Evolutionary conservation across 2,888 invertebrate species (phyloP).

Genomic region (Catocala sponsa): DNA sequence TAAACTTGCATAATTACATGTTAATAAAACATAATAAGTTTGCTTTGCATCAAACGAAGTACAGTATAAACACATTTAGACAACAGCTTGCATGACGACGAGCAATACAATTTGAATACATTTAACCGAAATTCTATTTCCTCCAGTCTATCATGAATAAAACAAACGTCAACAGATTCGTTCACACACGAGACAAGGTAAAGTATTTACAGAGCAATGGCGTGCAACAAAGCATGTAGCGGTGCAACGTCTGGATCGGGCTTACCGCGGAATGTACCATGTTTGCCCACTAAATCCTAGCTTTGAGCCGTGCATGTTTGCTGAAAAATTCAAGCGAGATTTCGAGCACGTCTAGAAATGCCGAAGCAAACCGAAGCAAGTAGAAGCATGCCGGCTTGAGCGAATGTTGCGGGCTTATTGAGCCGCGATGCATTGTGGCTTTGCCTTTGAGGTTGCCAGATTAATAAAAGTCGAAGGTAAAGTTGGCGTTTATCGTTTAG

Average conservation of each 20-base stretch:
- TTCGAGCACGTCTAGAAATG: slow-evolving; percentile 41
- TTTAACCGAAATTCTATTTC: slow-evolving; percentile 19
- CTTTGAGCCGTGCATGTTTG: slow-evolving; percentile 54
- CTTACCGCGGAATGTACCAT: slow-evolving; percentile 50
- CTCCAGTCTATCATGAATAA: slow-evolving; percentile 40
- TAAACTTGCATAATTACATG: too few species aligned
- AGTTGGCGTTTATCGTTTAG: slow-evolving; percentile 8
- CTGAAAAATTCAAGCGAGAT: slow-evolving; percentile 57
- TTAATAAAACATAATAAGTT: too few species aligned
- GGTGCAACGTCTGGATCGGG: slow-evolving; percentile 37
- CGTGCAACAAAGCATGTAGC: slow-evolving; percentile 52
- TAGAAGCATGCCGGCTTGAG: slow-evolving; percentile 23
- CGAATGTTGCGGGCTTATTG: slow-evolving; percentile 27
- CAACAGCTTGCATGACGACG: slow-evolving; percentile 5
- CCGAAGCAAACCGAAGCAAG: slow-evolving; percentile 22
- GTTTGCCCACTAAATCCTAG: slow-evolving; percentile 54
- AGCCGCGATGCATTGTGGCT: slow-evolving; percentile 24
- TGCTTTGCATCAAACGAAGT: too few species aligned
- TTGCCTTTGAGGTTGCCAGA: slow-evolving; percentile 32
- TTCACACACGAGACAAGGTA: slow-evolving; percentile 44
- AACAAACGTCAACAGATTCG: slow-evolving; percentile 46
- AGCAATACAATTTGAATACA: slow-evolving; percentile 36
- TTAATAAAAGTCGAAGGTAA: slow-evolving; percentile 30
- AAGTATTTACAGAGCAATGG: slow-evolving; percentile 46
- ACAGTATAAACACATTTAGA: slow-evolving; percentile 3